Percentiles rank a stretch among this genome's conserved stretches.
Evolutionary conservation across 2,797 vertebrate species (phyloP).

Genomic region (Halcyon leucocephala): DNA sequence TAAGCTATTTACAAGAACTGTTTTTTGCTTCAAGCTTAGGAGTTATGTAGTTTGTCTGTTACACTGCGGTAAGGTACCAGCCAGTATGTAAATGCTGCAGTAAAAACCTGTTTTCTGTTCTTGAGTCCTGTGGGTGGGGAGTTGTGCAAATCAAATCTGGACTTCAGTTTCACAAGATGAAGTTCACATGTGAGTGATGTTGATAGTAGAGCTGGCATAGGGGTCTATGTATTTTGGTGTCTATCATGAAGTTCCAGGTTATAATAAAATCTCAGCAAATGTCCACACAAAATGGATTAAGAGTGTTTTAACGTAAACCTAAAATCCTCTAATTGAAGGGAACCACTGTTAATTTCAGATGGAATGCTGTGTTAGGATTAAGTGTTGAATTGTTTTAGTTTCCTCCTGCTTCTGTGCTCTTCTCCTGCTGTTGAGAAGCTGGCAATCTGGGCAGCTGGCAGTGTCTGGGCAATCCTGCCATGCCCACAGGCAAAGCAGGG

Average conservation of each 20-base stretch:
- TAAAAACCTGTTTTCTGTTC: background rate
- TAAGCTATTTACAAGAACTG: background rate
- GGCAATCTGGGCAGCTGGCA: too few relatives aligned
- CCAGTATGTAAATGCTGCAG: background rate
- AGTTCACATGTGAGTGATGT: background rate
- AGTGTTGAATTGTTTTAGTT: accelerated
- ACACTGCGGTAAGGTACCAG: background rate
- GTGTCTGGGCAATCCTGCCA: too few relatives aligned
- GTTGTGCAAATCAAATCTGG: background rate
- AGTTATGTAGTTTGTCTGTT: background rate
- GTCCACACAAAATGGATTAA: accelerated
- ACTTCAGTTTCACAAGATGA: background rate
- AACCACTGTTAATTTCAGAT: background rate
- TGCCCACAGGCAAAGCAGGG: accelerated
- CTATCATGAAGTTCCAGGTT: too few relatives aligned
- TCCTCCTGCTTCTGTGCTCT: accelerated
- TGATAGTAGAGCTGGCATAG: background rate
- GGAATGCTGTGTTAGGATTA: background rate
- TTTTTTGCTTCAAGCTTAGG: background rate
- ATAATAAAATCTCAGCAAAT: background rate
- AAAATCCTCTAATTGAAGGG: background rate
- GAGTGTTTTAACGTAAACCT: background rate
- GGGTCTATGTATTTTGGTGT: background rate
- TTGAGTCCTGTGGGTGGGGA: accelerated
- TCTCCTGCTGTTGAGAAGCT: background rate